phyloP scores from a whole-genome alignment of 2,797 vertebrate species.

The Orientallactaga sibirica region DNA sequence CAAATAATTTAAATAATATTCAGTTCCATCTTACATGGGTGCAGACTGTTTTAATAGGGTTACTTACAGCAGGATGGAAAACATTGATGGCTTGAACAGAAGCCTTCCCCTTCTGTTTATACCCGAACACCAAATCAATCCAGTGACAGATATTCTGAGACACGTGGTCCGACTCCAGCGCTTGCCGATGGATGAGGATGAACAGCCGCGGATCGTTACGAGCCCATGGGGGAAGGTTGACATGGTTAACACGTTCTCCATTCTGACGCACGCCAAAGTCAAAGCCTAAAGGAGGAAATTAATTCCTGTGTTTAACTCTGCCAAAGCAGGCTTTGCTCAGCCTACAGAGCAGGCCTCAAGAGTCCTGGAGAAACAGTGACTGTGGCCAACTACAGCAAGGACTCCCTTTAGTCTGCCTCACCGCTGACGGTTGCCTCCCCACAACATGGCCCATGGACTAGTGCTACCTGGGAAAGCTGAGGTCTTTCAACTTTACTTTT shows the following conservation, averaged over 20 bases:
- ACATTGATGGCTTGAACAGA: slow-evolving; percentile 99
- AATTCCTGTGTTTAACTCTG: background rate
- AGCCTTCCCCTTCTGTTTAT: slow-evolving; percentile 99
- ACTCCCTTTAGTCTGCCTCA: background rate
- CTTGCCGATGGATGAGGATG: slow-evolving; percentile 97
- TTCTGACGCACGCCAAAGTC: slow-evolving; percentile 99
- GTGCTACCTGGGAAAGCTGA: background rate
- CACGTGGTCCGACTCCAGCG: slow-evolving; percentile 97
- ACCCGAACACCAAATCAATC: slow-evolving; percentile 99
- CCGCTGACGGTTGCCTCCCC: too few species aligned
- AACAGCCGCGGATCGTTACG: slow-evolving; percentile 98
- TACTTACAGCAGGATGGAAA: slow-evolving; percentile 97
- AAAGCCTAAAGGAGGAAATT: slow-evolving; percentile 91
- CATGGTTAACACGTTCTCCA: slow-evolving; percentile 97
- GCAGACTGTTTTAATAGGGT: background rate
- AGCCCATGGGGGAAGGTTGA: slow-evolving; percentile 98
- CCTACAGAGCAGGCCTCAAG: background rate
- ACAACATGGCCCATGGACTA: background rate
- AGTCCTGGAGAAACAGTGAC: background rate
- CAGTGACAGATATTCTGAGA: slow-evolving; percentile 98
- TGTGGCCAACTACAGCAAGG: background rate
- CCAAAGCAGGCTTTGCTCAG: background rate
- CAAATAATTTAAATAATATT: background rate
- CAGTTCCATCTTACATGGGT: background rate
- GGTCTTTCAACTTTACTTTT: background rate